These are phyloP conservation scores for Andrena trimmerana DNA, from an alignment of 2,888 invertebrate species.

Conservation along the genomic window DNA sequence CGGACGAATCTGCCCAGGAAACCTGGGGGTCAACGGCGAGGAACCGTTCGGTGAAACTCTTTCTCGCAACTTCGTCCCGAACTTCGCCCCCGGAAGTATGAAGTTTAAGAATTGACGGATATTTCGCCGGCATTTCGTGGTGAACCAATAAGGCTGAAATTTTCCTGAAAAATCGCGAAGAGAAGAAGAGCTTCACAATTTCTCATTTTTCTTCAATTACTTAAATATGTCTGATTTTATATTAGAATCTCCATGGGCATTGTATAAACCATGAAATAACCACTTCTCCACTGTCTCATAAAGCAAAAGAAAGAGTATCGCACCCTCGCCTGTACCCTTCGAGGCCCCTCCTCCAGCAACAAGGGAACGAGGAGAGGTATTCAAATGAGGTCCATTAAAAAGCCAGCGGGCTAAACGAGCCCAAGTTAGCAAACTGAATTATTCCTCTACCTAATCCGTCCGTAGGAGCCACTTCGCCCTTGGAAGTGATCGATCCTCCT, in stretches of 20 bases:
- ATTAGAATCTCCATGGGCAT: too few relatives aligned
- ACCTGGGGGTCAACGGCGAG: constrained; percentile 29
- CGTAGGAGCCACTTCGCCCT: constrained; percentile 19
- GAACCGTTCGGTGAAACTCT: constrained; percentile 21
- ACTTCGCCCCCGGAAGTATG: not conserved
- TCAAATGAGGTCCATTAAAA: constrained; percentile 26
- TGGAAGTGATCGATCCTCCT: not conserved
- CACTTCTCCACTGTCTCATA: not conserved
- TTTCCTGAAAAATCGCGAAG: not conserved
- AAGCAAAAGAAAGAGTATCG: constrained; percentile 5
- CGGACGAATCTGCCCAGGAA: constrained; percentile 40
- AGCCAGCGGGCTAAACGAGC: constrained; percentile 24
- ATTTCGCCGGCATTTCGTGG: not conserved
- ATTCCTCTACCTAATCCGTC: constrained; percentile 22
- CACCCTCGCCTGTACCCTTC: not conserved
- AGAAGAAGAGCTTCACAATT: not conserved
- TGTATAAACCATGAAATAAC: not conserved
- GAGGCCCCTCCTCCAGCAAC: not conserved
- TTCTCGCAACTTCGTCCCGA: not conserved
- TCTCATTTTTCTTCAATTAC: not conserved
- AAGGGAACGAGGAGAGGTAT: constrained; percentile 22
- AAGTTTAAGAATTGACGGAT: constrained; percentile 12
- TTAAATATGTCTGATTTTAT: not conserved
- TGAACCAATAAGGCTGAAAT: not conserved
- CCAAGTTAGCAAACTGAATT: constrained; percentile 32